These are phyloP conservation scores for Bicyclus anynana DNA, from an alignment of 1,140 invertebrate genomes.

Conservation along the genomic window DNA sequence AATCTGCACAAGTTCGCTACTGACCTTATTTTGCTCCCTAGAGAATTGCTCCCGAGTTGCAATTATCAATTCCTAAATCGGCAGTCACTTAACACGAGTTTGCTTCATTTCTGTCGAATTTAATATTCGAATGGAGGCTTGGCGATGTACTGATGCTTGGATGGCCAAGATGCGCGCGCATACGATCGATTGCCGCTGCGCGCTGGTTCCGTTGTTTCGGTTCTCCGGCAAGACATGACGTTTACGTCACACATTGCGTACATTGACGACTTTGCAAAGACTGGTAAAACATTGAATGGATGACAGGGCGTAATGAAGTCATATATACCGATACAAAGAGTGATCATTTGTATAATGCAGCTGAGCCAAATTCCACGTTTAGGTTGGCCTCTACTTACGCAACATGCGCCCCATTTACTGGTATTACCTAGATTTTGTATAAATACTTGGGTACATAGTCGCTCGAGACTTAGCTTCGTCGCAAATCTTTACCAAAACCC, in stretches of 20 bases:
- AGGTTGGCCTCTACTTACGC: no score
- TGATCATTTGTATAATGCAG: conserved; percentile 1
- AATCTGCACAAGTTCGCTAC: conserved; percentile 19
- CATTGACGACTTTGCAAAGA: conserved; percentile 51
- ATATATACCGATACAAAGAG: conserved; percentile 10
- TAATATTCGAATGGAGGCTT: conserved; percentile 53
- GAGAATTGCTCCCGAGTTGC: conserved; percentile 19
- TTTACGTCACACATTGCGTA: conserved; percentile 72
- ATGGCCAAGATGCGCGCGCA: conserved; percentile 67
- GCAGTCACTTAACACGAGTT: conserved; percentile 59
- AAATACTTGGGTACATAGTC: no score
- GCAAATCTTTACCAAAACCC: no score
- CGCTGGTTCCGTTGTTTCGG: conserved; percentile 43
- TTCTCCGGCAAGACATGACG: conserved; percentile 48
- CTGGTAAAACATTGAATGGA: conserved; percentile 31
- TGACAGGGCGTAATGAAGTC: conserved; percentile 10
- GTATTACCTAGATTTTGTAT: no score
- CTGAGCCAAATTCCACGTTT: not conserved
- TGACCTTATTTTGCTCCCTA: conserved; percentile 39
- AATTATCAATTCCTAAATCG: conserved; percentile 28
- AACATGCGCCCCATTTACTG: no score
- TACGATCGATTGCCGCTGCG: conserved; percentile 69
- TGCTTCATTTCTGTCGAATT: conserved; percentile 70
- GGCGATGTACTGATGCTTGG: conserved; percentile 49
- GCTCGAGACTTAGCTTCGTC: no score